phyloP scores from a whole-genome alignment of 30 jellyfish, hydroid and myxozoan genomes.

The Turritopsis rubra region DNA sequence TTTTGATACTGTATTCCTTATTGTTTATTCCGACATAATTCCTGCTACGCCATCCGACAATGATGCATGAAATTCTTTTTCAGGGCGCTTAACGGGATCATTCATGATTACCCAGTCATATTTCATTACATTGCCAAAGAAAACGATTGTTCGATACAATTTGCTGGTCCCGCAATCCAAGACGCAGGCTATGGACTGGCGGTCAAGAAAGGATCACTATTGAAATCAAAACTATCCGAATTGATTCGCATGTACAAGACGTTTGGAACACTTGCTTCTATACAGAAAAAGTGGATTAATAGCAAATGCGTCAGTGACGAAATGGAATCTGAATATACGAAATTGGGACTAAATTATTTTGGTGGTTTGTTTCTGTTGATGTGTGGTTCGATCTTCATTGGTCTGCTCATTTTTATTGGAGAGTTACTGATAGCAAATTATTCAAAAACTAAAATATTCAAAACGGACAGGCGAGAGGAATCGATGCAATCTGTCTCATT shows the following conservation, averaged over 20 bases:
- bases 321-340: background rate
- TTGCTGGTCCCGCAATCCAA: slow-evolving; percentile 26
- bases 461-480: background rate
- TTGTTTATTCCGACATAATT: no score
- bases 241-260: slow-evolving; percentile 1
- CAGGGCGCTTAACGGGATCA: slow-evolving; percentile 19
- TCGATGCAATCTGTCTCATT: background rate
- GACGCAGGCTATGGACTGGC: slow-evolving; percentile 35
- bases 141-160: background rate
- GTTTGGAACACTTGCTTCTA: slow-evolving; percentile 1
- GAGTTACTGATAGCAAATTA: background rate
- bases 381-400: background rate
- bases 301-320: slow-evolving; percentile 16
- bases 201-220: background rate
- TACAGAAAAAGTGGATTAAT: slow-evolving; percentile 11
- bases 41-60: no score
- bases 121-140: slow-evolving; percentile 13
- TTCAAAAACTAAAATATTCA: background rate
- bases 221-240: slow-evolving; percentile 12
- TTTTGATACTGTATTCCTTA: no score
- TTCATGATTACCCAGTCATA: slow-evolving; percentile 31
- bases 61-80: no score
- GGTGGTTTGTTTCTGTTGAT: background rate
- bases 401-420: background rate
- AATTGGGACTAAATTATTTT: background rate